These are phyloP conservation scores for Heliconius charithonia DNA, from an alignment of 2,888 invertebrate species.

Conservation along the genomic window DNA sequence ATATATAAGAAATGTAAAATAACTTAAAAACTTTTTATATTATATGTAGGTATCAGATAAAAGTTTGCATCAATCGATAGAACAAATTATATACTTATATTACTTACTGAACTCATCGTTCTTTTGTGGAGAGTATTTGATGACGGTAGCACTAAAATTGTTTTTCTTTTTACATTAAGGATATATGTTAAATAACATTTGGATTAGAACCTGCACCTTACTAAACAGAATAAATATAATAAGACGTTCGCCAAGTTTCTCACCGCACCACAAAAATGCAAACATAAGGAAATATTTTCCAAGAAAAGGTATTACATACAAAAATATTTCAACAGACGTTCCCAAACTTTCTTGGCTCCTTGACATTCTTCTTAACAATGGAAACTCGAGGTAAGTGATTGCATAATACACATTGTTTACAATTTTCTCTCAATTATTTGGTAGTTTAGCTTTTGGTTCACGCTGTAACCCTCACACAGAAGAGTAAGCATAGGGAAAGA, in stretches of 20 bases:
- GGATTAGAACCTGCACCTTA: background rate
- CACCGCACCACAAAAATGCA: background rate
- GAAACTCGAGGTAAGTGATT: conserved; percentile 25
- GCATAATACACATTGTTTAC: conserved; percentile 31
- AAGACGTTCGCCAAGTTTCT: background rate
- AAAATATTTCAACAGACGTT: conserved; percentile 21
- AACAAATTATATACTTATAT: no score
- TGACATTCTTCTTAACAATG: conserved; percentile 28
- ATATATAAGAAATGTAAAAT: no score
- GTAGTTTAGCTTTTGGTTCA: conserved; percentile 6
- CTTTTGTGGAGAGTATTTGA: no score
- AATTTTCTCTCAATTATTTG: conserved; percentile 33
- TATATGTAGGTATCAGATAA: no score
- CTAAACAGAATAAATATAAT: background rate
- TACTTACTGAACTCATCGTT: no score
- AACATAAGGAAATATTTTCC: conserved; percentile 10
- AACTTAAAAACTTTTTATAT: no score
- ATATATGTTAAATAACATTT: background rate
- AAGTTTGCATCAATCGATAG: no score
- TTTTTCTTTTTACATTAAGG: background rate
- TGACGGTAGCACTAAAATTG: no score
- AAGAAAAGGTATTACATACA: conserved; percentile 22
- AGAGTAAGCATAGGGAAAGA: no score
- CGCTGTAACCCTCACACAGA: no score
- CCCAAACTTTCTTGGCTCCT: conserved; percentile 29